phyloP scores from a whole-genome alignment of 2,797 vertebrate species.

The Dromococcyx pavoninus region DNA sequence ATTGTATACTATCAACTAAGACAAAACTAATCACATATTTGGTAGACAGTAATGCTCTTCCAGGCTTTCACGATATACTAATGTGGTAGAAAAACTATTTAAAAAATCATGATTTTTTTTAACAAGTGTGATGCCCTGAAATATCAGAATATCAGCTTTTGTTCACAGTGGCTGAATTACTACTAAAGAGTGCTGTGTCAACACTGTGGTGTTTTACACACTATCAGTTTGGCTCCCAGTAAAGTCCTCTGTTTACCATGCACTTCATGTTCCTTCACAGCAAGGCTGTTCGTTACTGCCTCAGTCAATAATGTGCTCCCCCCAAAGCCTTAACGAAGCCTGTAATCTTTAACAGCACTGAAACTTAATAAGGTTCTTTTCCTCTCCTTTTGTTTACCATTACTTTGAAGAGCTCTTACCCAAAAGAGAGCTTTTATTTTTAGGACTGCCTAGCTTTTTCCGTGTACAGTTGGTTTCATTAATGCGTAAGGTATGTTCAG shows the following conservation, averaged over 20 bases:
- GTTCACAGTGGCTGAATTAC: neutral
- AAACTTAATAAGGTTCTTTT: neutral
- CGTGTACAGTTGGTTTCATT: neutral
- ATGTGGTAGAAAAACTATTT: neutral
- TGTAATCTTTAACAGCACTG: neutral
- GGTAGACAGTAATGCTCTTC: neutral
- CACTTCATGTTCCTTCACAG: neutral
- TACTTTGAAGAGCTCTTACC: neutral
- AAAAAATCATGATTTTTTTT: neutral
- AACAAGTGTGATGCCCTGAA: neutral
- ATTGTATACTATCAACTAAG: neutral
- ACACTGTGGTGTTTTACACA: neutral
- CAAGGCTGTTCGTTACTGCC: neutral
- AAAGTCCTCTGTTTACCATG: neutral
- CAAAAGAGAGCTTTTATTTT: neutral
- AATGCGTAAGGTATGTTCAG: neutral
- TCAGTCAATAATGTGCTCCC: neutral
- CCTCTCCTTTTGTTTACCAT: neutral
- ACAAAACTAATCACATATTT: neutral
- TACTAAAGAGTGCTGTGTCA: neutral
- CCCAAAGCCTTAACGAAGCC: neutral
- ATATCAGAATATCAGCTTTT: neutral
- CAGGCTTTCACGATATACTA: neutral
- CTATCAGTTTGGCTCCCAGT: neutral
- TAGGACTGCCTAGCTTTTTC: neutral